A percentile compares a stretch with the other conserved stretches of the same genome.
phyloP scores from a whole-genome alignment of 2,113 vertebrate genomes.

The Stigmatopora argus region DNA sequence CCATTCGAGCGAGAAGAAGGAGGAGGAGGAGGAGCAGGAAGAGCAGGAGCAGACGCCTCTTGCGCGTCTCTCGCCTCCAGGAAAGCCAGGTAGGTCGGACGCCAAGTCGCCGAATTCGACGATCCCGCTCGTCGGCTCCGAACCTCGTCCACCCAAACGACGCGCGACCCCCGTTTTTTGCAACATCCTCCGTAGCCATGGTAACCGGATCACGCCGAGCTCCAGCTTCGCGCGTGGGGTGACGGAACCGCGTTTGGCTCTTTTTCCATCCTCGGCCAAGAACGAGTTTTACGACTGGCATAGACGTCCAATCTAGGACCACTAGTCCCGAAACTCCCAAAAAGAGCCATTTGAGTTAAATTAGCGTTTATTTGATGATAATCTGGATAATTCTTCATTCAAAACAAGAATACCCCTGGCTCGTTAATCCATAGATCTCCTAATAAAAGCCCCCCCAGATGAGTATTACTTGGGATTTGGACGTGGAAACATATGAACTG shows the following conservation, averaged over 20 bases:
- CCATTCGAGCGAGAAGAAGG: neutral
- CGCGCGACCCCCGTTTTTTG: neutral
- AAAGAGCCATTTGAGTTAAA: too few relatives aligned
- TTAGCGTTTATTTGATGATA: neutral
- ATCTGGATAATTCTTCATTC: neutral
- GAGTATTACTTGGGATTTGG: neutral
- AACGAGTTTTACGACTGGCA: too few relatives aligned
- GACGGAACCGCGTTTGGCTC: neutral
- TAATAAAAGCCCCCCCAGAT: neutral
- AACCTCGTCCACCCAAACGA: too few relatives aligned
- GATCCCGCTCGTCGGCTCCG: too few relatives aligned
- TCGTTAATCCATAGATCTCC: neutral
- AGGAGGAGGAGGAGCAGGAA: neutral
- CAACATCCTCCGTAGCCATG: conserved; percentile 33
- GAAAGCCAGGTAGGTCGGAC: conserved; percentile 23
- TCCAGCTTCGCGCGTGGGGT: neutral
- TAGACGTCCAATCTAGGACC: too few relatives aligned
- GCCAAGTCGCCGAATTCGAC: too few relatives aligned
- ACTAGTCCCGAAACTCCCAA: too few relatives aligned
- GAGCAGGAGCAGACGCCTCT: neutral
- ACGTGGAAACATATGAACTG: conserved; percentile 25
- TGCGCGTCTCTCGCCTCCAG: neutral
- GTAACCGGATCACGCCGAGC: conserved; percentile 16
- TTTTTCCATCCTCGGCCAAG: too few relatives aligned
- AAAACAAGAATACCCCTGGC: too few relatives aligned